These are phyloP conservation scores for Trachelus troglodyta DNA, from an alignment of 2,888 invertebrate genomes.

Conservation along the genomic window DNA sequence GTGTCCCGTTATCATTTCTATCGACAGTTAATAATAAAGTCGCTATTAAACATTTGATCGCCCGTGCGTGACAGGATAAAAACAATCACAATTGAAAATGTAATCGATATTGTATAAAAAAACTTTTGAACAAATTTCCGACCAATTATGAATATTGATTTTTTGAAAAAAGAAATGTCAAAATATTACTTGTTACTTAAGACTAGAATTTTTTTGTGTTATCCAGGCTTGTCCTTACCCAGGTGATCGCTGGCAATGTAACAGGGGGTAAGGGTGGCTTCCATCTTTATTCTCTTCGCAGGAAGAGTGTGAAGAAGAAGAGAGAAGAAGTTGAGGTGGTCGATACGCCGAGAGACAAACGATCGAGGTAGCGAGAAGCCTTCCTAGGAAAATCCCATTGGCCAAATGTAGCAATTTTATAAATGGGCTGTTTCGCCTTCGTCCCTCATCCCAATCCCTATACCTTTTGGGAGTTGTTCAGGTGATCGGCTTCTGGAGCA, in stretches of 20 bases:
- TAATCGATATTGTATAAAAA: background rate
- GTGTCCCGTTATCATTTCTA: background rate
- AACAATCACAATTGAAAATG: background rate
- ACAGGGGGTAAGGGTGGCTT: background rate
- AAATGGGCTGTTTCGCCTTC: background rate
- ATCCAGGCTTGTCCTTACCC: background rate
- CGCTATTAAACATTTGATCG: background rate
- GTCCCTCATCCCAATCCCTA: background rate
- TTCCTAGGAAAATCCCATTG: background rate
- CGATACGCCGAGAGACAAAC: background rate
- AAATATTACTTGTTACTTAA: background rate
- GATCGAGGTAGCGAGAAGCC: background rate
- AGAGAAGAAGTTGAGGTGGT: background rate
- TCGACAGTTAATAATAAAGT: background rate
- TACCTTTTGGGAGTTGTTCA: background rate
- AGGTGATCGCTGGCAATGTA: background rate
- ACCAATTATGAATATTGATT: background rate
- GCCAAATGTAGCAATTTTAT: background rate
- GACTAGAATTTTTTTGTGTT: background rate
- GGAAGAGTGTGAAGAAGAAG: background rate
- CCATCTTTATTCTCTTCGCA: background rate
- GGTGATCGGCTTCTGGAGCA: background rate
- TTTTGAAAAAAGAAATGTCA: background rate
- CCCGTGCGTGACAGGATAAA: background rate
- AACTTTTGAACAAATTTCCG: background rate